Conservation (phyloP, 2,888 invertebrate genomes). For the Leucophenga montana region DNA sequence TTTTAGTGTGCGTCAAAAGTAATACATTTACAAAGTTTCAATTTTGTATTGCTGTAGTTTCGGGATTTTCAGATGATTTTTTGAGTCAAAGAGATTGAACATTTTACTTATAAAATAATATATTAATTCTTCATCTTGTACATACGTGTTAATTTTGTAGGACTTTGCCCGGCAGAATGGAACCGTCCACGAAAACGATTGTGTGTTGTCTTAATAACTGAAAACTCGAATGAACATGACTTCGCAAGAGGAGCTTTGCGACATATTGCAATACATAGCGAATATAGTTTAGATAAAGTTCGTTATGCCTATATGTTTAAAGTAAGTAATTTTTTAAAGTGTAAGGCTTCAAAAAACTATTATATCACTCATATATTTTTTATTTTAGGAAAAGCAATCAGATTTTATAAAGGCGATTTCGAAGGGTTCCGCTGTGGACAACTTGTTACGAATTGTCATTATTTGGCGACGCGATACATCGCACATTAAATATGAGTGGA, state of each 20-base stretch:
- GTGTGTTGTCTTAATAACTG: slow-evolving; percentile 86
- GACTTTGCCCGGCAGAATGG: slow-evolving; percentile 91
- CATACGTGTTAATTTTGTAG: slow-evolving; percentile 43
- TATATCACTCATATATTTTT: neutral
- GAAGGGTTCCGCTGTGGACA: slow-evolving; percentile 77
- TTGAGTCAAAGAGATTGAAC: too few relatives aligned
- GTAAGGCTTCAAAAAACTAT: neutral
- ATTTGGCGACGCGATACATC: slow-evolving; percentile 91
- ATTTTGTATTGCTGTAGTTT: too few relatives aligned
- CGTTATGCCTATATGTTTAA: slow-evolving; percentile 92
- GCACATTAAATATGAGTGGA: slow-evolving; percentile 94
- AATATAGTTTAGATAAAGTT: slow-evolving; percentile 80
- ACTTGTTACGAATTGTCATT: slow-evolving; percentile 86
- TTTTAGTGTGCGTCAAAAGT: too few relatives aligned
- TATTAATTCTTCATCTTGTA: neutral
- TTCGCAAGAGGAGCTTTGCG: slow-evolving; percentile 79
- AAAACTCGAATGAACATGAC: slow-evolving; percentile 74
- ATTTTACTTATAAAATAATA: too few relatives aligned
- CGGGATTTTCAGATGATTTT: too few relatives aligned
- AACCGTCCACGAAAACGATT: slow-evolving; percentile 82
- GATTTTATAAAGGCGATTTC: slow-evolving; percentile 81
- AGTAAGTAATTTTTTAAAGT: slow-evolving; percentile 73
- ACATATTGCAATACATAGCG: slow-evolving; percentile 80
- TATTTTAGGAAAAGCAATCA: slow-evolving; percentile 76
- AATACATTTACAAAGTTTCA: too few relatives aligned